A percentile compares a stretch with the other conserved stretches of the same genome.
These are phyloP conservation scores for Argopecten irradians DNA, from an alignment of 1,140 invertebrate genomes.

Conservation along the genomic window DNA sequence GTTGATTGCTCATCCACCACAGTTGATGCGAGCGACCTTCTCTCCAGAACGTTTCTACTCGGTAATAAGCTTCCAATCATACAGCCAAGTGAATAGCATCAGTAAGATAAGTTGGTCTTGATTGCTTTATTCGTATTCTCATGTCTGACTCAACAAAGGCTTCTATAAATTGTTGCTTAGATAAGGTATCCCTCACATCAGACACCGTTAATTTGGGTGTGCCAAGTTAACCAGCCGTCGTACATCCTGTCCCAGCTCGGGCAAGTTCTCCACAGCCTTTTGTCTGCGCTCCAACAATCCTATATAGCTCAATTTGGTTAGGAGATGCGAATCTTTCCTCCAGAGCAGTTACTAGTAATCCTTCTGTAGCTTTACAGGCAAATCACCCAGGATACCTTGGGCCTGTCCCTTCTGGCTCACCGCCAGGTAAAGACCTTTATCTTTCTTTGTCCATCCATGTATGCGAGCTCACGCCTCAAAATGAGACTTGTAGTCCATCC, in stretches of 20 bases:
- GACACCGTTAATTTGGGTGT: background rate
- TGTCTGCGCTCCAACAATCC: background rate
- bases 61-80: background rate
- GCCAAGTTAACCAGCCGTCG: background rate
- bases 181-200: constrained; percentile 19
- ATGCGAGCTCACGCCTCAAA: too few relatives aligned
- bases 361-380: too few relatives aligned
- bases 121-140: background rate
- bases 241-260: constrained; percentile 2
- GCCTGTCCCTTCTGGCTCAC: too few relatives aligned
- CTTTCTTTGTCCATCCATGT: too few relatives aligned
- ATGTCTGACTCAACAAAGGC: background rate
- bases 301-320: constrained; percentile 37
- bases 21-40: too few relatives aligned
- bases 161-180: constrained; percentile 19
- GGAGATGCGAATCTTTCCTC: constrained; percentile 22
- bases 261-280: background rate
- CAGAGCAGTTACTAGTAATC: background rate
- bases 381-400: too few relatives aligned
- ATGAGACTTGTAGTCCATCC: too few relatives aligned
- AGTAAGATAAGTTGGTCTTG: background rate
- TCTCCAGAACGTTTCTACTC: background rate
- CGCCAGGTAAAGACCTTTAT: too few relatives aligned
- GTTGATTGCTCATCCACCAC: too few relatives aligned
- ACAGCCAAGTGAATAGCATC: background rate